These are phyloP conservation scores for Taurulus bubalis DNA, from an alignment of 2,113 vertebrate genomes.

Conservation along the genomic window DNA sequence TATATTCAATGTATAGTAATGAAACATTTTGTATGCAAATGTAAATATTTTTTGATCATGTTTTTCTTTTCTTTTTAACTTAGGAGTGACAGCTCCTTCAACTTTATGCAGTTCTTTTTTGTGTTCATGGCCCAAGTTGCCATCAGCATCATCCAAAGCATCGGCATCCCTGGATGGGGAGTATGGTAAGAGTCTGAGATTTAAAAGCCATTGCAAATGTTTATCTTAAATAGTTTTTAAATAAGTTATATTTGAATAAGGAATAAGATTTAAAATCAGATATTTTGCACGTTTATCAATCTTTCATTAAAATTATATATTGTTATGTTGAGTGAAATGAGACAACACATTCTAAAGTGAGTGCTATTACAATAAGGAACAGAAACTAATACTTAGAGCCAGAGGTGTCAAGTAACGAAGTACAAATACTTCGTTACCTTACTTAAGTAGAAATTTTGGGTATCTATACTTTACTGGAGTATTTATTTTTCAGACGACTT, in stretches of 20 bases:
- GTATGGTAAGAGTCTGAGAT: slow-evolving; percentile 90
- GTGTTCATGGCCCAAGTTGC: slow-evolving; percentile 97
- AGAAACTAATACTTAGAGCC: neutral
- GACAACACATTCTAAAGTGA: neutral
- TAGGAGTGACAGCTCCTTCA: slow-evolving; percentile 98
- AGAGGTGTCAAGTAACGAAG: no score
- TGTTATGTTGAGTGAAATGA: neutral
- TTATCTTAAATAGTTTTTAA: neutral
- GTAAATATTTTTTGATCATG: neutral
- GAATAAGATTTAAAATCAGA: neutral
- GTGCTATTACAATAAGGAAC: neutral
- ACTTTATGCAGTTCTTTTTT: slow-evolving; percentile 99
- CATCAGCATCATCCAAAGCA: slow-evolving; percentile 95
- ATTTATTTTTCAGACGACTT: no score
- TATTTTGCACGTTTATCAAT: neutral
- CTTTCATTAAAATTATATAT: neutral
- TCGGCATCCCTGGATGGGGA: slow-evolving; percentile 98
- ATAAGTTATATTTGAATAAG: neutral
- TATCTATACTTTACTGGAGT: no score
- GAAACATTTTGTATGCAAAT: neutral
- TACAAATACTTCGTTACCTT: no score
- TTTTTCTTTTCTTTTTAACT: neutral
- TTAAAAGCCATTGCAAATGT: neutral
- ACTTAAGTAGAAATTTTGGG: no score
- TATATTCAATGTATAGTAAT: neutral